Evolutionary conservation across 2,797 vertebrate species (phyloP), one percentile per base, ranked within the genome.

Genomic region (Sciurus carolinensis): DNA sequence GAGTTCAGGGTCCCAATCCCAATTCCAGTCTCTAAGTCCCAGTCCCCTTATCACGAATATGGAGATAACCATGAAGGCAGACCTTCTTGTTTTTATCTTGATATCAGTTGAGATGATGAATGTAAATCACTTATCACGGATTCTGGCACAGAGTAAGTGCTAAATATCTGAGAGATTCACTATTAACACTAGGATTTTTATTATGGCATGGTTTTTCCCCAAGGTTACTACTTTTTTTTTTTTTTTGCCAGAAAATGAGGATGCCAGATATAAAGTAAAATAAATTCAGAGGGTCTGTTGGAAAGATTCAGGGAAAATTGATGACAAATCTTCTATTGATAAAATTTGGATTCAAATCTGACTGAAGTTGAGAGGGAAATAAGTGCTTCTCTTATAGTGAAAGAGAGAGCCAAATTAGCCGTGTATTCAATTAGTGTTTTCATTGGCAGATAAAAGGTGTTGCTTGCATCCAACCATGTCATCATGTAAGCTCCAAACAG

Each of bases 261-360:
- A 71, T 72, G n/a, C 44, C 73, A 82, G 39, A 83, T 85, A 82
- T 47, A 36, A 97, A 89, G 22, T 39, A 91, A 94, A 50, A 91
- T 24, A 62, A 80, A 82, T 66, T 82, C 90, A 64, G 30, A 96
- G 50, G 11, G 8, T 33, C n/a, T 87, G 24, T 77, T 95, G 59
- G 73, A 92, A 87, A 64, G 44, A 71, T n/a, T 36, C 28, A 62
- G 15, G 81, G 33, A 91, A 97, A 93, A 89, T 75, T 71, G 94
- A 87, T n/a, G 5, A 59, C 62, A 59, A 36, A 26, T 91, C 26
- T 64, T 95, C 62, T 82, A 75, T 62, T 82, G 80, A 82, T 81
- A 90, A 77, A 87, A 62, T 79, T 93, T 59, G 36, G 28, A 69
- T 92, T 93, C n/a, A 94, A 93, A 90, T 87, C 36, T 76, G 80